phyloP scores from a whole-genome alignment of 2,113 vertebrate genomes.

The Lophotis ruficrista region DNA sequence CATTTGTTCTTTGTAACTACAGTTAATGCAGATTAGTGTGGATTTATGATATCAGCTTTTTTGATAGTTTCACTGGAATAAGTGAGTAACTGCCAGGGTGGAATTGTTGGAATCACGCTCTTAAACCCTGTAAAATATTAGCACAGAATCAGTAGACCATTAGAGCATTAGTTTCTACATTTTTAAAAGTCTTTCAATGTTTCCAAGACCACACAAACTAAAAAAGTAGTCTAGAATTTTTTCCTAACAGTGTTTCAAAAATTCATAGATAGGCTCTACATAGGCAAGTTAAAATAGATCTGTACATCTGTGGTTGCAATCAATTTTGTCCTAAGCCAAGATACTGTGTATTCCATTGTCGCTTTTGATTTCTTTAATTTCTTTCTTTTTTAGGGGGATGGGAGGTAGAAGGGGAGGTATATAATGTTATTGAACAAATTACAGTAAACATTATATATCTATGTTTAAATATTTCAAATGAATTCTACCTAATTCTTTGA shows the following conservation, averaged over 20 bases:
- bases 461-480: not conserved
- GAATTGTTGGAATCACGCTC: not conserved
- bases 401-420: not conserved
- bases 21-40: not conserved
- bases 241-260: not conserved
- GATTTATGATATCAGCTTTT: not conserved
- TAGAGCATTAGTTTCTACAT: not conserved
- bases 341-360: not conserved
- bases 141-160: not conserved
- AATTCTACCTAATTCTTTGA: not conserved
- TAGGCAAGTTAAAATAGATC: not conserved
- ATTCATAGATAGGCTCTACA: not conserved
- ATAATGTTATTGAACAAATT: not conserved
- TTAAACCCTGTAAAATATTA: not conserved
- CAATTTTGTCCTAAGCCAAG: not conserved
- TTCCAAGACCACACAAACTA: not conserved
- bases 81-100: not conserved
- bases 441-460: not conserved
- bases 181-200: not conserved
- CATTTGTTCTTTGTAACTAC: not conserved
- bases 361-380: not conserved
- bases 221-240: not conserved
- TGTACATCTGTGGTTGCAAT: not conserved
- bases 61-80: not conserved
- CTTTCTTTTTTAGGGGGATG: fast-evolving